Conservation (phyloP, 2,888 invertebrate genomes). For the Ephialtes manifestator region DNA sequence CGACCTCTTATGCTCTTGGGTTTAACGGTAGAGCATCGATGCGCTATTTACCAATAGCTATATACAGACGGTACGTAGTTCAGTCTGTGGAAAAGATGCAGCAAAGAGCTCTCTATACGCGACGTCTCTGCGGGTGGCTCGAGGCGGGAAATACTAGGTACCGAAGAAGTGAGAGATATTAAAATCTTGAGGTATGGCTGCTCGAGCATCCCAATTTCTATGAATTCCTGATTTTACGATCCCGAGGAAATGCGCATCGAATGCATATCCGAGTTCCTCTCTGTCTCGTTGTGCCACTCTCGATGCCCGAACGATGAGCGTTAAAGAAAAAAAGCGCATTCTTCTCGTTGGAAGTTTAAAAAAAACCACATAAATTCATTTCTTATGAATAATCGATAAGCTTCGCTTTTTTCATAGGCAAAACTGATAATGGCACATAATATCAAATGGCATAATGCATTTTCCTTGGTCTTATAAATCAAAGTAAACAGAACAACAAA, state of each 20-base stretch:
- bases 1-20: not conserved
- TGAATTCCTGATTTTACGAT: constrained; percentile 61
- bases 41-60: not conserved
- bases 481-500: not conserved
- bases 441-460: not conserved
- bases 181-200: constrained; percentile 56
- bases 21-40: not conserved
- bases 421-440: constrained; percentile 3
- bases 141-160: constrained; percentile 22
- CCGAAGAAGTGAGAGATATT: constrained; percentile 46
- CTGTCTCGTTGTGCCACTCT: not conserved
- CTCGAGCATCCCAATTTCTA: constrained; percentile 63
- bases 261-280: constrained; percentile 37
- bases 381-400: constrained; percentile 21
- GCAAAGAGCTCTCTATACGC: constrained; percentile 28
- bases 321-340: not conserved
- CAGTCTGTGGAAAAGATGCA: constrained; percentile 10
- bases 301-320: not conserved
- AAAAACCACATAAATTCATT: not conserved
- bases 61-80: not conserved
- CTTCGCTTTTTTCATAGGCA: not conserved
- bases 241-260: constrained; percentile 44
- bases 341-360: not conserved
- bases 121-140: constrained; percentile 35
- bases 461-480: not conserved